A percentile compares a stretch with the other conserved stretches of the same genome.
Evolutionary conservation across 2,113 vertebrate species (phyloP).

Genomic region (Chloropsis hardwickii): DNA sequence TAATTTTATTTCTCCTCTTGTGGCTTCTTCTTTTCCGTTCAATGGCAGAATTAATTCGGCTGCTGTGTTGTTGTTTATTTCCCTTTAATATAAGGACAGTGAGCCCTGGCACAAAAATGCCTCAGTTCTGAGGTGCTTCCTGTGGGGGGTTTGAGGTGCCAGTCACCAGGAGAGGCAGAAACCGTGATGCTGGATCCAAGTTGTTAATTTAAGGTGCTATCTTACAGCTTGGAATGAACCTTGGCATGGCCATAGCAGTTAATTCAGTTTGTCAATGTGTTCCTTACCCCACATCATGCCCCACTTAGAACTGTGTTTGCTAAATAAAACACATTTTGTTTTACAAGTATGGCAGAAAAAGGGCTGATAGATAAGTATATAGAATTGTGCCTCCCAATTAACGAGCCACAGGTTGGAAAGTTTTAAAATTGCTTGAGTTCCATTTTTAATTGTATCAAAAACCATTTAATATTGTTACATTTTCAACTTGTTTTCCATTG

Average conservation of each 20-base stretch:
- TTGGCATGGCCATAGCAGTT: background rate
- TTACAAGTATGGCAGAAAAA: background rate
- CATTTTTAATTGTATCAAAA: background rate
- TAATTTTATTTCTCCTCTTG: background rate
- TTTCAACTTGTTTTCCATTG: background rate
- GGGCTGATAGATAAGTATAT: background rate
- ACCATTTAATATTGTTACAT: background rate
- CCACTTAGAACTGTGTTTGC: background rate
- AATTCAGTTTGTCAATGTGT: background rate
- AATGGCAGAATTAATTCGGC: background rate
- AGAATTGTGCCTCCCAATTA: background rate
- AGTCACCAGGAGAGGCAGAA: background rate
- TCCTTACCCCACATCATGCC: background rate
- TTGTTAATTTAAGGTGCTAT: background rate
- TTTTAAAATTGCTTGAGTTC: background rate
- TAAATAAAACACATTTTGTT: background rate
- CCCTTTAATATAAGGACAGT: background rate
- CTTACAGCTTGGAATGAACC: background rate
- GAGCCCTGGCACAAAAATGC: background rate
- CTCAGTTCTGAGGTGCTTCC: background rate
- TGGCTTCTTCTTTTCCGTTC: background rate
- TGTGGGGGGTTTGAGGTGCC: background rate
- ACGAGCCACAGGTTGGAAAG: background rate
- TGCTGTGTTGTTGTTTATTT: background rate
- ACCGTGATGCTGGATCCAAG: fast-evolving